Conservation (phyloP, 2,113 vertebrate genomes). For the Brachyistius frenatus region DNA sequence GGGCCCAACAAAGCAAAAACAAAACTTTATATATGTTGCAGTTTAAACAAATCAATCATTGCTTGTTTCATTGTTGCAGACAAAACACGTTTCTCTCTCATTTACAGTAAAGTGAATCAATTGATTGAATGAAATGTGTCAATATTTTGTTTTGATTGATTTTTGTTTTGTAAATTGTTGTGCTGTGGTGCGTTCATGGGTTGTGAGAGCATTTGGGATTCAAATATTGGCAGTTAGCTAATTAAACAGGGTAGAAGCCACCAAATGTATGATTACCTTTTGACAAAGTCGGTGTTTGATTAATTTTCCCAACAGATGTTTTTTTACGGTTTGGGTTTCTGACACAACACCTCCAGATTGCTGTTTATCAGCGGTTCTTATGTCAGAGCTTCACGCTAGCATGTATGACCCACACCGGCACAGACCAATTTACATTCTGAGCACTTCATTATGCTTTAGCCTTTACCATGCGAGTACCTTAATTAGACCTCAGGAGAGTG, state of each 20-base stretch:
- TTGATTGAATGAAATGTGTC: too few relatives aligned
- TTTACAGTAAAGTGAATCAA: background rate
- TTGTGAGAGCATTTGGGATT: background rate
- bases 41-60: too few relatives aligned
- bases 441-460: conserved; percentile 4
- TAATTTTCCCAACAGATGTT: background rate
- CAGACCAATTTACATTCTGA: background rate
- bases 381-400: conserved; percentile 6
- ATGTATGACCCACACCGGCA: conserved; percentile 11
- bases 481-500: conserved; percentile 43
- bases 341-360: conserved; percentile 17
- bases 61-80: too few relatives aligned
- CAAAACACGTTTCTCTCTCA: too few relatives aligned
- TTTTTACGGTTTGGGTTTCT: conserved; percentile 22
- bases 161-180: background rate
- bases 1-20: background rate
- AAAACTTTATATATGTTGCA: background rate
- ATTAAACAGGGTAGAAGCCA: background rate
- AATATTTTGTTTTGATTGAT: too few relatives aligned
- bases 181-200: conserved; percentile 8
- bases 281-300: conserved; percentile 15
- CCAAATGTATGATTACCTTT: conserved; percentile 11
- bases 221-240: background rate
- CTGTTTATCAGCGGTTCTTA: conserved; percentile 14
- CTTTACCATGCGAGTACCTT: conserved; percentile 50